Conservation (phyloP, 2,888 invertebrate genomes). For the Venusia cambrica region DNA sequence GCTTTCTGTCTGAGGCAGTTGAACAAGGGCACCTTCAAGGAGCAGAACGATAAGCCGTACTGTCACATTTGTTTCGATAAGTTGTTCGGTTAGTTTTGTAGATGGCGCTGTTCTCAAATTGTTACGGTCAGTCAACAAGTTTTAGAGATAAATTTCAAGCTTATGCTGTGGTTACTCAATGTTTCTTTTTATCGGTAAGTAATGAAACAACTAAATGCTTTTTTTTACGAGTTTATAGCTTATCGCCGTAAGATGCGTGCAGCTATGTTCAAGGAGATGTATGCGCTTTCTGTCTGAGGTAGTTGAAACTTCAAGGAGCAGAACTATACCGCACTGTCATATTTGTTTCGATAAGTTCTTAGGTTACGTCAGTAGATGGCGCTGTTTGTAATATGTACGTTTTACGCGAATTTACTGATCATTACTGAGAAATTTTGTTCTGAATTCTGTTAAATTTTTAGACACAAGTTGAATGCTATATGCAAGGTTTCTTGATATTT, state of each 20-base stretch:
- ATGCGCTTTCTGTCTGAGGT: constrained; percentile 99
- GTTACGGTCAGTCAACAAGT: no score
- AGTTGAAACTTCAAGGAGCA: constrained; percentile 99
- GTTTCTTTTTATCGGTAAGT: no score
- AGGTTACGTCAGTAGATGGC: constrained; percentile 78
- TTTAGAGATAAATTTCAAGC: no score
- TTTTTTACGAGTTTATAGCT: no score
- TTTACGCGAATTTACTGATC: no score
- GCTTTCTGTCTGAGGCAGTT: constrained; percentile 99
- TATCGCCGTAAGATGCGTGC: constrained; percentile 99
- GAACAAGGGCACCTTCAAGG: constrained; percentile 99
- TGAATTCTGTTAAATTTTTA: no score
- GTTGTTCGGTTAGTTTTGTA: constrained; percentile 88
- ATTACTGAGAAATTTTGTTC: no score
- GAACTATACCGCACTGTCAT: constrained; percentile 99
- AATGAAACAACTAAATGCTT: no score
- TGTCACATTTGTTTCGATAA: constrained; percentile 99
- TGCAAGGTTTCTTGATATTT: no score
- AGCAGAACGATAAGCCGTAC: constrained; percentile 99
- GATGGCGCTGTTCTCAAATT: constrained; percentile 13
- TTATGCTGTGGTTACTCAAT: no score
- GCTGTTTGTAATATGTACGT: constrained; percentile 10
- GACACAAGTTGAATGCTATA: no score
- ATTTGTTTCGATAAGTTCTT: constrained; percentile 98
- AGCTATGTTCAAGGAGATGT: constrained; percentile 99